These are phyloP conservation scores for Nebria salina DNA, from an alignment of 2,888 invertebrate species.

Conservation along the genomic window DNA sequence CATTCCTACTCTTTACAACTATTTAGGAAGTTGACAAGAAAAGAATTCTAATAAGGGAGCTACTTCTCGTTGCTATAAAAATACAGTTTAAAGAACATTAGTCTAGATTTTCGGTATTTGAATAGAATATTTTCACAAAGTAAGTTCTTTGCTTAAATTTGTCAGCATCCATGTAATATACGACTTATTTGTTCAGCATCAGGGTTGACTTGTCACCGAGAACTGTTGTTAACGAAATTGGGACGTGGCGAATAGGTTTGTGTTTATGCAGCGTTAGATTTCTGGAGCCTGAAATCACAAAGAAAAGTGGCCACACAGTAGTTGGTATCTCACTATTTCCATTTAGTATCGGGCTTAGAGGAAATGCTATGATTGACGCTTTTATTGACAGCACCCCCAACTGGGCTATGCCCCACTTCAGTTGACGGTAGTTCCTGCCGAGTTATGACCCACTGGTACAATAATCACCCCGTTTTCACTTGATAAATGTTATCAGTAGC, in stretches of 20 bases:
- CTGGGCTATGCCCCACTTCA: neutral
- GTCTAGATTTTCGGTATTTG: neutral
- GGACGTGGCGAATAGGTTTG: neutral
- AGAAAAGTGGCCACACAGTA: neutral
- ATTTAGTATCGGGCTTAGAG: neutral
- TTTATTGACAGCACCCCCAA: neutral
- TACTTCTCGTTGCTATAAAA: neutral
- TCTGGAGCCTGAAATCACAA: neutral
- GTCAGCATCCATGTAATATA: neutral
- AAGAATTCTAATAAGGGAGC: neutral
- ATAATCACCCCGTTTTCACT: slow-evolving; percentile 1
- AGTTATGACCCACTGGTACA: neutral
- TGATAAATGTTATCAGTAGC: neutral
- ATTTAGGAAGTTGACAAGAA: neutral
- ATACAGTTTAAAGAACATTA: neutral
- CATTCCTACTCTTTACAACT: neutral
- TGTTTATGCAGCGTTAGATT: neutral
- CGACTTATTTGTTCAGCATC: neutral
- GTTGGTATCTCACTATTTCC: neutral
- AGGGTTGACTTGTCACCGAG: neutral
- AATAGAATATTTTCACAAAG: neutral
- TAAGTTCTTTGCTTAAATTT: neutral
- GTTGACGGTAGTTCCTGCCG: neutral
- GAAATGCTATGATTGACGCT: neutral
- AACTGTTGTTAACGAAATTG: neutral